phyloP scores from a whole-genome alignment of 2,113 vertebrate genomes.

The Capreolus pygargus region DNA sequence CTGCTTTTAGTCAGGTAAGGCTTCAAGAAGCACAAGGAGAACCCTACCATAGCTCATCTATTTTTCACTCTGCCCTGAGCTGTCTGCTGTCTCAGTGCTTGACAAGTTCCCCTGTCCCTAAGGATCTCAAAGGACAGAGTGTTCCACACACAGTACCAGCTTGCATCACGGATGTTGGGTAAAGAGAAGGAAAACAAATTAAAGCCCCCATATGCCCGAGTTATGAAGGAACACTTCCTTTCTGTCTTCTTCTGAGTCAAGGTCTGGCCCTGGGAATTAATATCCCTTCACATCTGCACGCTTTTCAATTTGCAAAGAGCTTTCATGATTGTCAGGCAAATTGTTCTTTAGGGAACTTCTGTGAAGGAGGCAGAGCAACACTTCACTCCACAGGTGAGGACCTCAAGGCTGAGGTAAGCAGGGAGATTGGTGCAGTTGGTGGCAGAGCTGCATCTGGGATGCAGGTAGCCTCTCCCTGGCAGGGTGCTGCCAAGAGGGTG shows the following conservation, averaged over 20 bases:
- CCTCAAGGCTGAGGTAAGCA: not conserved
- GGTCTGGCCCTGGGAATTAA: not conserved
- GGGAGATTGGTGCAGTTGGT: not conserved
- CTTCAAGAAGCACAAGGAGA: conserved; percentile 10
- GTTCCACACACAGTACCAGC: not conserved
- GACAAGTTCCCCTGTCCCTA: not conserved
- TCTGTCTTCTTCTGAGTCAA: not conserved
- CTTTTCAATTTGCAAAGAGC: not conserved
- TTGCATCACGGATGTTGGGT: not conserved
- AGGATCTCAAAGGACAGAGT: not conserved
- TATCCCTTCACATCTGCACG: not conserved
- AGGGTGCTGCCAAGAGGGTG: not conserved
- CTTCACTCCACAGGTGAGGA: conserved; percentile 24
- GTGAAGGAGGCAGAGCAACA: not conserved
- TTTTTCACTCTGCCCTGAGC: not conserved
- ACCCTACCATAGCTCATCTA: not conserved
- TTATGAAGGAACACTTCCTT: not conserved
- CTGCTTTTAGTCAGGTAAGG: not conserved
- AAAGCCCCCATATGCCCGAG: not conserved
- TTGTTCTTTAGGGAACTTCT: not conserved
- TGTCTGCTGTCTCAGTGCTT: not conserved
- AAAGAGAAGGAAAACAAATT: not conserved
- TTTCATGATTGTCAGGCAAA: not conserved
- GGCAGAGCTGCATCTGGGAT: not conserved
- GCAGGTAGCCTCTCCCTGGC: not conserved